phyloP scores from a whole-genome alignment of 2,888 invertebrate species.

The Mesorhabditis spiculigera region DNA sequence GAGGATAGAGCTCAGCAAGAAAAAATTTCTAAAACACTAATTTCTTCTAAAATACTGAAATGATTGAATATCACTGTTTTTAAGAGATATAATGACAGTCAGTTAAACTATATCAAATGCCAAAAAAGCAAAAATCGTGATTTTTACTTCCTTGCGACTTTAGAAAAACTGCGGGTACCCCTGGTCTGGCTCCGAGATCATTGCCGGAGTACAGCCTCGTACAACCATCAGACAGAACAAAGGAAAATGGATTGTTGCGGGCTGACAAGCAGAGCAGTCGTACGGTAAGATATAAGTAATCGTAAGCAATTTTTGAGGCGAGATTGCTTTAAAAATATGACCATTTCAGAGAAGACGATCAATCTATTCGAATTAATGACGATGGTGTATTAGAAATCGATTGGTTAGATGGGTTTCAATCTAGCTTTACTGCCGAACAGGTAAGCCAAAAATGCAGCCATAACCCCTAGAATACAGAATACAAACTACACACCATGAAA shows the following conservation, averaged over 20 bases:
- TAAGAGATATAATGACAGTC: too few relatives aligned
- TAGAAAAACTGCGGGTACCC: conserved; percentile 33
- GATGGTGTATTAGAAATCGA: not conserved
- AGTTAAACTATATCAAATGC: too few relatives aligned
- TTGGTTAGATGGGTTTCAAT: not conserved
- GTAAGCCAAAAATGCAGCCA: not conserved
- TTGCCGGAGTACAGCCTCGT: conserved; percentile 33
- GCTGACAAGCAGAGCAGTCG: not conserved
- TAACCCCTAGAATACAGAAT: too few relatives aligned
- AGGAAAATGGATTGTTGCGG: conserved; percentile 20
- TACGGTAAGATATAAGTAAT: not conserved
- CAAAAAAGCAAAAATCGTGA: too few relatives aligned
- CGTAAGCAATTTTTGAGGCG: not conserved
- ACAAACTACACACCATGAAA: too few relatives aligned
- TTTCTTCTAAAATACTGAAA: too few relatives aligned
- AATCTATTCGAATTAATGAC: not conserved
- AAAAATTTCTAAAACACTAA: too few relatives aligned
- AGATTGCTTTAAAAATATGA: conserved; percentile 14
- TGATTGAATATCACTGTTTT: too few relatives aligned
- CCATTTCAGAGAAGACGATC: conserved; percentile 10
- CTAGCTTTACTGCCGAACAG: not conserved
- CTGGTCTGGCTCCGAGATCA: conserved; percentile 54
- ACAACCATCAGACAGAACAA: conserved; percentile 47
- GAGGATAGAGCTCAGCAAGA: too few relatives aligned
- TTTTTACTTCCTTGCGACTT: conserved; percentile 7